These are phyloP conservation scores for Valencia hispanica DNA, from an alignment of 2,797 vertebrate genomes.

Conservation along the genomic window DNA sequence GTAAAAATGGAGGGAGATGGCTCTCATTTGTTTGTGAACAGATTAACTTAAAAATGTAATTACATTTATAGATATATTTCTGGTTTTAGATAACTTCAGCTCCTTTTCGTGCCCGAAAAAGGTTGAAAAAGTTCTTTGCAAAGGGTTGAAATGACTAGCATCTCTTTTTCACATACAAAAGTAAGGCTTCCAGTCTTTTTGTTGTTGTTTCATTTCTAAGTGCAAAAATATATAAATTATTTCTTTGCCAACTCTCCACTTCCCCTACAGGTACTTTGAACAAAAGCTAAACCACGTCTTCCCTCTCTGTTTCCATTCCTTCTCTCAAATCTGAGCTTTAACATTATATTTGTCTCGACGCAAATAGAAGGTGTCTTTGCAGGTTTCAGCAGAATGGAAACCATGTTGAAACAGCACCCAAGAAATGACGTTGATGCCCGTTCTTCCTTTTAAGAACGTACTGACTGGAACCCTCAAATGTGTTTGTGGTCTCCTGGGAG, in stretches of 20 bases:
- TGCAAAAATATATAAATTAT: not conserved
- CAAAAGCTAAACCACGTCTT: not conserved
- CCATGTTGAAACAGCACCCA: not conserved
- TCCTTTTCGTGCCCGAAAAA: no score
- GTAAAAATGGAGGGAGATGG: no score
- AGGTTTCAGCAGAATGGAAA: slow-evolving; percentile 33
- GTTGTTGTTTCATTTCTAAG: not conserved
- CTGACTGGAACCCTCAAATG: slow-evolving; percentile 27
- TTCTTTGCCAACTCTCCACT: not conserved
- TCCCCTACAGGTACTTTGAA: not conserved
- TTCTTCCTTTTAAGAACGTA: slow-evolving; percentile 33
- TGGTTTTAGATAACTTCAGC: not conserved
- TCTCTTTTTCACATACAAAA: slow-evolving; percentile 9
- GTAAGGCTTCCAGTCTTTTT: not conserved
- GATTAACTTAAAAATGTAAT: not conserved
- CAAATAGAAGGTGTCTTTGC: not conserved
- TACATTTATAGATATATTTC: not conserved
- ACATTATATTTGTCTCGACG: not conserved
- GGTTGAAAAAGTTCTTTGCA: not conserved
- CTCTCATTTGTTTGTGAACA: no score
- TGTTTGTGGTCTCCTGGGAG: slow-evolving; percentile 35
- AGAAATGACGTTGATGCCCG: slow-evolving; percentile 1
- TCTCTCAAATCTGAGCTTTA: not conserved
- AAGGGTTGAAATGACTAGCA: not conserved
- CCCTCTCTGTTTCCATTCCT: not conserved